Evolutionary conservation across 2,797 vertebrate genomes (phyloP), one percentile per base, ranked within the genome.

Genomic region (Podargus strigoides): DNA sequence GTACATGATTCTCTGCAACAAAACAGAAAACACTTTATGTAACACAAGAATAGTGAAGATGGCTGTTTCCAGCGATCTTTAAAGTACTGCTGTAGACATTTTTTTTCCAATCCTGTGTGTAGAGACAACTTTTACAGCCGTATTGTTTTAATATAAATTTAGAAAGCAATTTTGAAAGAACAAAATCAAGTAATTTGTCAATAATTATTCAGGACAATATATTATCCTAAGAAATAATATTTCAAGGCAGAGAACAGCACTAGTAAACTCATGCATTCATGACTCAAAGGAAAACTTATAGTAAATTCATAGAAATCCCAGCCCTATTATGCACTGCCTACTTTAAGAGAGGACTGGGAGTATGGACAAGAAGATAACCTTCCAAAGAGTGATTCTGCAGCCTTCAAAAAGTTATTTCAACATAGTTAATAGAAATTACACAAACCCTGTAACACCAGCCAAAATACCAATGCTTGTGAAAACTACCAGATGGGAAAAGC

Each of bases 401-500:
- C 84, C 93, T 95, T 93, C 92, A 82, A 93, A 93, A 94, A 89
- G 63, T 76, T 82, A 59, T 94, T 97, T 94, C 92, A 95, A 90
- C 85, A 94, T 17, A 79, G 83, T 94, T 94, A 89, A 93, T 74
- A 94, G 60, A 85, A 96, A 83, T 92, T 92, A 93, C 93, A 95
- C 89, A 95, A 95, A 93, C 78, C 32, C 37, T 72, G 1, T 53
- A 87, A 89, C 72, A 83, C 50, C 62, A 74, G 86, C 95, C 88
- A 97, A 94, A 95, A 94, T 82, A 93, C 72, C 78, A 89, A 32
- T 18, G 82, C 94, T 93, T 93, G 94, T 94, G 90, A 96, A 96
- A 95, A 85, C 41, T 76, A 97, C 55, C 92, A 96, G 94, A 92
- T 94, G 82, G 82, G 76, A 93, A 89, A 94, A 90, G 77, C 66